phyloP scores from a whole-genome alignment of 2,888 invertebrate genomes.

The Lepidocyrtoides sp. region DNA sequence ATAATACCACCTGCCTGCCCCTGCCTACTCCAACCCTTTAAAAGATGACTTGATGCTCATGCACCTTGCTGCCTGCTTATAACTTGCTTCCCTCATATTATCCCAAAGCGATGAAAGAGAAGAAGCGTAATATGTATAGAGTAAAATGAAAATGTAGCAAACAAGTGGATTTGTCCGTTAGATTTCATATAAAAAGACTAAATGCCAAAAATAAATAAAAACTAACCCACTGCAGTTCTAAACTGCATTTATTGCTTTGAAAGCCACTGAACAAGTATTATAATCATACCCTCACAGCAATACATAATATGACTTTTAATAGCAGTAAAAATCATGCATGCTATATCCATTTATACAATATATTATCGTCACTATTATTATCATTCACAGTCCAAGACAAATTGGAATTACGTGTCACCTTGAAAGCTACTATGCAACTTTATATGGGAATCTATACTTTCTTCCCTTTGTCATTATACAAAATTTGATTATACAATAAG shows the following conservation, averaged over 20 bases:
- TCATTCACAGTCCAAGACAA: constrained; percentile 67
- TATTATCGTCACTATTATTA: constrained; percentile 25
- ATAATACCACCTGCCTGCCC: constrained; percentile 51
- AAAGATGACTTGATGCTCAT: background rate
- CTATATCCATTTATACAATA: constrained; percentile 8
- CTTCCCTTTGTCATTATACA: background rate
- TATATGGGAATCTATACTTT: background rate
- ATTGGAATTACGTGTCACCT: constrained; percentile 74
- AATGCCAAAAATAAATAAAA: too few relatives aligned
- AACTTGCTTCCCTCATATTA: background rate
- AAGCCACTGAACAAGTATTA: too few relatives aligned
- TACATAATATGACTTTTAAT: background rate
- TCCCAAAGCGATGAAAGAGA: background rate
- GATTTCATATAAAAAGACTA: too few relatives aligned
- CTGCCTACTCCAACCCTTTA: background rate
- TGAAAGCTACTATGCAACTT: constrained; percentile 52
- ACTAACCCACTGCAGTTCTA: background rate
- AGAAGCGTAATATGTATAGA: too few relatives aligned
- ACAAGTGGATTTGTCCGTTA: background rate
- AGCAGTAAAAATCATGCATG: background rate
- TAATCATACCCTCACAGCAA: background rate
- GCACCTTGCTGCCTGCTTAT: background rate
- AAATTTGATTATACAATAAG: background rate
- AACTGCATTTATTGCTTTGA: too few relatives aligned
- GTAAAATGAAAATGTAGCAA: background rate